Percentiles rank a stretch among this genome's conserved stretches.
These are phyloP conservation scores for Eulemur rufifrons DNA, from an alignment of 2,113 vertebrate species.

Conservation along the genomic window DNA sequence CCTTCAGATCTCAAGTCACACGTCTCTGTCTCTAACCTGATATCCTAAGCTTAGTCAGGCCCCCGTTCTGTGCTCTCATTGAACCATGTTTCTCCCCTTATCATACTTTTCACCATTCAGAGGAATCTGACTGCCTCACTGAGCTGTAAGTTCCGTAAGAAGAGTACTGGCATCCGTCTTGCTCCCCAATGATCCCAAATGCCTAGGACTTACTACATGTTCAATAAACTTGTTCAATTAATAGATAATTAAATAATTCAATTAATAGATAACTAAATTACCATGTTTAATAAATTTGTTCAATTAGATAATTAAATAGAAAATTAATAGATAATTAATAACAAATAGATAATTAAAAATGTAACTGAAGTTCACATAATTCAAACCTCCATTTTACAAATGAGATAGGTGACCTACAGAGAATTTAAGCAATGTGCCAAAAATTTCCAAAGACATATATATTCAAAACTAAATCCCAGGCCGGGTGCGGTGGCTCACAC, in stretches of 20 bases:
- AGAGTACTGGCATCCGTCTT: neutral
- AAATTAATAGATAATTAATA: too few relatives aligned
- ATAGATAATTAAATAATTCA: neutral
- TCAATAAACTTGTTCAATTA: neutral
- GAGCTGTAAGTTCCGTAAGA: neutral
- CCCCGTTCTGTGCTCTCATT: neutral
- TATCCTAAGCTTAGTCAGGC: neutral
- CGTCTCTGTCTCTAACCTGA: neutral
- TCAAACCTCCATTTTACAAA: slow-evolving; percentile 19
- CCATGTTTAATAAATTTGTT: too few relatives aligned
- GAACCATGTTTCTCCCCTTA: neutral
- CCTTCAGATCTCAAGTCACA: neutral
- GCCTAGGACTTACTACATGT: neutral
- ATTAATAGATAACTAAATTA: too few relatives aligned
- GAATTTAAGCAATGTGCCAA: neutral
- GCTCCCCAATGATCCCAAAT: neutral
- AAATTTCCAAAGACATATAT: neutral
- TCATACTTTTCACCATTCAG: neutral
- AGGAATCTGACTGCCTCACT: neutral
- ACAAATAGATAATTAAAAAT: neutral
- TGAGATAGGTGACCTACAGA: neutral
- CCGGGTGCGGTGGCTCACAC: too few relatives aligned
- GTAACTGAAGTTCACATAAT: neutral
- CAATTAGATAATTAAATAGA: too few relatives aligned
- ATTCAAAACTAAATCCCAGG: neutral